Evolutionary conservation across 2,113 vertebrate genomes (phyloP).

Genomic region (Etheostoma cragini): DNA sequence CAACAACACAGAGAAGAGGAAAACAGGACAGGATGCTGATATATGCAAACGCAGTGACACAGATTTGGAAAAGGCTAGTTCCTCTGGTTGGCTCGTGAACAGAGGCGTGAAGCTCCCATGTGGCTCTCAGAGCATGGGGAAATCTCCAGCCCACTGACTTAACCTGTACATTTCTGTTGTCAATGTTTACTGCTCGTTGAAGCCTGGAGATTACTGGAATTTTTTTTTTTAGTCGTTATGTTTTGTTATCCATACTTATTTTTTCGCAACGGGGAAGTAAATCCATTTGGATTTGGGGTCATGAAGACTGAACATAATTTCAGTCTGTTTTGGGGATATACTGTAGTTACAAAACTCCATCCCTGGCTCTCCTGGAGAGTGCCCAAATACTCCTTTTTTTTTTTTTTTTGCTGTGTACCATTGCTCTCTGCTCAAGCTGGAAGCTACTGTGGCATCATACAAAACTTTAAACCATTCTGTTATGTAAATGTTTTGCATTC

Average conservation of each 20-base stretch:
- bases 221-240: conserved; percentile 79
- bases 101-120: conserved; percentile 91
- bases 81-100: conserved; percentile 89
- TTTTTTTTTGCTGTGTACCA: conserved; percentile 65
- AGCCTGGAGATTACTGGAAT: conserved; percentile 99
- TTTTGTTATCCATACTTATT: conserved; percentile 67
- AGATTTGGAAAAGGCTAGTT: conserved; percentile 85
- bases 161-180: conserved; percentile 99
- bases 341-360: conserved; percentile 59
- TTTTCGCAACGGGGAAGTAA: conserved; percentile 87
- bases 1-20: conserved; percentile 58
- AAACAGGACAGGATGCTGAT: conserved; percentile 90
- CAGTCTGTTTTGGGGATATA: conserved; percentile 80
- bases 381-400: conserved; percentile 73
- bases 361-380: conserved; percentile 80
- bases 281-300: conserved; percentile 91
- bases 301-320: conserved; percentile 70
- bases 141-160: conserved; percentile 92
- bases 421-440: conserved; percentile 79
- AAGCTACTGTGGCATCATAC: conserved; percentile 76
- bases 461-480: conserved; percentile 79
- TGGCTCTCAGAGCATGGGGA: conserved; percentile 87
- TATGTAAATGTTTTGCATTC: conserved; percentile 86
- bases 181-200: conserved; percentile 98
- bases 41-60: conserved; percentile 98